Base-by-base conservation (phyloP, 2,888 invertebrate genomes). In the Watsonalla cultraria region DNA sequence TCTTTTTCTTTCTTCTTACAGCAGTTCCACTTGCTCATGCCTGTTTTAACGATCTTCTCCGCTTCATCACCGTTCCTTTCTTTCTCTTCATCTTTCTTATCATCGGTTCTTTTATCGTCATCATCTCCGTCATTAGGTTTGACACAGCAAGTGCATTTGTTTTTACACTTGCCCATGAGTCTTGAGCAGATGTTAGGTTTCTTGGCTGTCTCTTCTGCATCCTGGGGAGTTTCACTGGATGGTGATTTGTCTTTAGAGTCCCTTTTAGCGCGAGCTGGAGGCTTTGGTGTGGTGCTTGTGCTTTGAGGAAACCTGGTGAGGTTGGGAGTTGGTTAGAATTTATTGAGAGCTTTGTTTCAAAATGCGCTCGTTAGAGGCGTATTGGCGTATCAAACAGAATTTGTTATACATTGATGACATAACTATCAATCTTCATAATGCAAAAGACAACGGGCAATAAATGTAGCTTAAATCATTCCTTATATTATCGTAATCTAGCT, bases 201-300 rank as follows among this genome's bases (percentile, higher is more conserved):
- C 64, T 83, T 85, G 4, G 65, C 55, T 5, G 67, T 61, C 2
- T 72, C 64, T 13, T 63, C 66, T 15, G 55, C 53, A 47, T 67
- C 65, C 6, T 54, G 15, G 11, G 57, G 9, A 7, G 63, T 54
- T 47, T 60, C 65, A 24, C 62, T 58, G 8, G 65, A 58, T 51
- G 68, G 70, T 5, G 68, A 57, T 55, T 77, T 74, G 53, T 75
- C 76, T 62, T 79, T 80, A 35, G 72, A 65, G 59, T 80, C 77
- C 57, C 72, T 74, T 58, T 81, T 77, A n/a, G 78, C 70, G 53
- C 90, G 70, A 0, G 82, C 83, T 0, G 89, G 90, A 7, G 90
- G 90, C 58, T 84, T 88, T 0, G 90, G 90, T 5, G 90, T 90
- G 0, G 89, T 88, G 55, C 87, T 85, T 0, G 89, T 89, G 66